These are phyloP conservation scores for Lepidothrix coronata DNA, from an alignment of 2,113 vertebrate species.

Conservation along the genomic window DNA sequence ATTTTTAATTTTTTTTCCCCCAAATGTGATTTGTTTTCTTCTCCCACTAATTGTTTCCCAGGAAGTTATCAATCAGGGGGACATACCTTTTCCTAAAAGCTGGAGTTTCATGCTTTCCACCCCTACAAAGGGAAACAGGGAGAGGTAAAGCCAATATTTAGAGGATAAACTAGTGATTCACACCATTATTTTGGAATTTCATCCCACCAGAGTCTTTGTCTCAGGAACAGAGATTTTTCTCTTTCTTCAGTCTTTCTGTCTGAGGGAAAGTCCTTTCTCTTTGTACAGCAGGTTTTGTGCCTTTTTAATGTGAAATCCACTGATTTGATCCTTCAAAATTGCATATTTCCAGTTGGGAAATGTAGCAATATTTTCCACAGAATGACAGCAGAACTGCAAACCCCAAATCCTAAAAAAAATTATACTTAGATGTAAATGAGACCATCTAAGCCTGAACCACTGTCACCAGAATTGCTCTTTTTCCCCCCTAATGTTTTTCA, in stretches of 20 bases:
- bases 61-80: not conserved
- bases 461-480: not conserved
- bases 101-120: not conserved
- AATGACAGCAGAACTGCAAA: not conserved
- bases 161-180: not conserved
- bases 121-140: not conserved
- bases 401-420: not conserved
- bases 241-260: not conserved
- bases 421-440: not conserved
- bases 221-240: not conserved
- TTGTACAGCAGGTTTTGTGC: not conserved
- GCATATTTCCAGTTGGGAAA: not conserved
- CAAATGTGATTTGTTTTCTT: not conserved
- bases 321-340: not conserved
- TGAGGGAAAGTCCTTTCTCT: not conserved
- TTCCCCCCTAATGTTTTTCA: not conserved
- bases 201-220: not conserved
- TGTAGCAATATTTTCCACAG: not conserved
- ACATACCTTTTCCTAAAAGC: not conserved
- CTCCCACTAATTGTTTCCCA: not conserved
- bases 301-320: not conserved
- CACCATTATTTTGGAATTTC: not conserved
- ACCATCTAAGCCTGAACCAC: not conserved
- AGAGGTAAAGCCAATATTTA: not conserved
- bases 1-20: fast-evolving